phyloP scores from a whole-genome alignment of 1,140 invertebrate genomes.

The Drosophila albomicans region DNA sequence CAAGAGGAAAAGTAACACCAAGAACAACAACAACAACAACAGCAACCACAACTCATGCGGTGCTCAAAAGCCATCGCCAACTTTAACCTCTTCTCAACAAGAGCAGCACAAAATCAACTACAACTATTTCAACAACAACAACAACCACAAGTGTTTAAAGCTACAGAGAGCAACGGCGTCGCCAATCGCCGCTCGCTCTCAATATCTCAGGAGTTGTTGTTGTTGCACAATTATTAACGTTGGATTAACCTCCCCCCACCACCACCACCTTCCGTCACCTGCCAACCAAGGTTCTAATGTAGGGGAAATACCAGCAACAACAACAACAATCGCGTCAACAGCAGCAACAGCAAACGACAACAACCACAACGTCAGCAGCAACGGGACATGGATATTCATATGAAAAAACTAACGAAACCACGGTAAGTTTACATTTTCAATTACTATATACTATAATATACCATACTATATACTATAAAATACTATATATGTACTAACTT shows the following conservation, averaged over 20 bases:
- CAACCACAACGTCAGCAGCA: conserved; percentile 39
- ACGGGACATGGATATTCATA: conserved; percentile 75
- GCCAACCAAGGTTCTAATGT: conserved; percentile 43
- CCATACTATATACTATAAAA: background rate
- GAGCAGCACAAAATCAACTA: conserved; percentile 13
- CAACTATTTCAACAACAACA: conserved; percentile 20
- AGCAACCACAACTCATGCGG: conserved; percentile 63
- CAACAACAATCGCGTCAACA: conserved; percentile 25
- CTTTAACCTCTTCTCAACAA: conserved; percentile 25
- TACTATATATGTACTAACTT: background rate
- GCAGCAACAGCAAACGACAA: conserved; percentile 33
- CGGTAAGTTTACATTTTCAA: conserved; percentile 49
- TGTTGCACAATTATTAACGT: conserved; percentile 29
- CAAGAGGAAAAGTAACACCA: conserved; percentile 21
- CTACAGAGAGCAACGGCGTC: conserved; percentile 25
- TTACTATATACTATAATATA: background rate
- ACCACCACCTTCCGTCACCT: background rate
- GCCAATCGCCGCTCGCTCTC: conserved; percentile 12
- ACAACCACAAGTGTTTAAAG: conserved; percentile 16
- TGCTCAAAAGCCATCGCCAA: conserved; percentile 42
- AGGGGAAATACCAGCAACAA: conserved; percentile 36
- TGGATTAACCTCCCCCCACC: conserved; percentile 36
- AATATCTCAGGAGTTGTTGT: conserved; percentile 41
- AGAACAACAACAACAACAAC: conserved; percentile 31
- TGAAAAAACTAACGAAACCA: conserved; percentile 78